Evolutionary conservation across 2,113 vertebrate species (phyloP), one percentile per base, ranked within the genome.

Genomic region (Corynorhinus townsendii): DNA sequence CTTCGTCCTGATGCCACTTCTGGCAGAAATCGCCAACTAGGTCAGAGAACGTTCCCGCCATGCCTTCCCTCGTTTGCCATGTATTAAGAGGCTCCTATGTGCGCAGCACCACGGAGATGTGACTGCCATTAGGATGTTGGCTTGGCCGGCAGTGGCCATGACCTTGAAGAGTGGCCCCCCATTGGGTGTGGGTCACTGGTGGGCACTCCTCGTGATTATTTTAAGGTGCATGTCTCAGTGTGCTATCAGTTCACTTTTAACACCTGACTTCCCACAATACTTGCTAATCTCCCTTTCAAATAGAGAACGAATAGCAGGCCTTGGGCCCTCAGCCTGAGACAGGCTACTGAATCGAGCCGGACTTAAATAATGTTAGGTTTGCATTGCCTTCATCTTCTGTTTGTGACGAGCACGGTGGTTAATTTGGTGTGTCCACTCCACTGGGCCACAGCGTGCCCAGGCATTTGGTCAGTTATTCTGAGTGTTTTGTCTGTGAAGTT

Each of bases 41-140:
- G 95, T 90, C 92, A 94, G 89, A 90, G 95, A 73, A 52, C 16
- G 64, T 92, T 92, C 93, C 84, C 1, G 7, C 88, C 68, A 11
- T 2, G 47, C 33, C 35, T 24, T 72, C 73, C 33, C 35, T 89
- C 64, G 17, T 33, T 33, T 3, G 22, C 49, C n/a, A 9, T 80
- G 85, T 92, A 76, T 90, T 82, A 91, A 91, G 90, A 35, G 77
- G 76, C 72, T 92, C n/a, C 43, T 35, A 12, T 5, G 6, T 16
- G 56, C 33, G 30, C 86, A 47, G 54, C 59, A 7, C 20, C n/a
- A 4, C 1, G 59, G 35, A n/a, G 43, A 47, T 20, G 40, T 11
- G 22, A 62, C n/a, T 49, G 33, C 43, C 75, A 0, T 79, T n/a
- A 59, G 5, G 49, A 33, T 26, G 49, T 72, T 79, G 49, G 5